A percentile compares a stretch with the other conserved stretches of the same genome.
Conservation (phyloP, 1,140 invertebrate genomes). For the Cydia fagiglandana region DNA sequence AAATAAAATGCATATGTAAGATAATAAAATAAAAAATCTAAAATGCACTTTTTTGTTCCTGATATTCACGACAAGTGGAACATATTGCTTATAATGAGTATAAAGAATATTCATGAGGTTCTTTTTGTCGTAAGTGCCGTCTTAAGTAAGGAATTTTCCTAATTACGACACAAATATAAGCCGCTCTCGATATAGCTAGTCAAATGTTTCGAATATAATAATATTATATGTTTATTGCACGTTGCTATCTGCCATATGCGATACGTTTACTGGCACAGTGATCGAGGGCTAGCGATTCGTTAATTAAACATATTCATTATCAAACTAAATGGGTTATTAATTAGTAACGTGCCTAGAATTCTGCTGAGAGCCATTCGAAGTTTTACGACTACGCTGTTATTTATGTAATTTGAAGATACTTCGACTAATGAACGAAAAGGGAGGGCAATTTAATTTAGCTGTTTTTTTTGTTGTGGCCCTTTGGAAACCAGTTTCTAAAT, state of each 20-base stretch:
- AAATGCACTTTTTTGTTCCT: too few species aligned
- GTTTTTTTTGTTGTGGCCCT: too few species aligned
- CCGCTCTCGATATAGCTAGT: background rate
- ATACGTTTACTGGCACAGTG: background rate
- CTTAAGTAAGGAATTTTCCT: background rate
- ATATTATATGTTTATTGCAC: conserved; percentile 18
- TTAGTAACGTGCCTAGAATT: background rate
- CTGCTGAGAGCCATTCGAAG: conserved; percentile 3
- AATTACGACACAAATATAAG: background rate
- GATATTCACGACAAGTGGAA: too few species aligned
- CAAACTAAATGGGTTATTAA: background rate
- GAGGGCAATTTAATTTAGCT: too few species aligned
- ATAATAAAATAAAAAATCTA: too few species aligned
- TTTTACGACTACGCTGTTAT: background rate
- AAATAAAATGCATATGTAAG: background rate
- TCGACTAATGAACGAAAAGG: too few species aligned
- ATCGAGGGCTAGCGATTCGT: conserved; percentile 1
- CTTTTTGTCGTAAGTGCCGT: too few species aligned
- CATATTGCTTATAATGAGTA: too few species aligned
- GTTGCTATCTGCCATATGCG: conserved; percentile 42
- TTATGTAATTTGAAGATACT: background rate
- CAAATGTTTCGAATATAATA: background rate
- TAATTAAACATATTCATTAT: background rate
- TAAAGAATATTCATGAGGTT: too few species aligned
- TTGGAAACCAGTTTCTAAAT: too few species aligned